Base-by-base conservation (phyloP, 2,797 vertebrate genomes). In the Mormyrus proboscirostris region DNA sequence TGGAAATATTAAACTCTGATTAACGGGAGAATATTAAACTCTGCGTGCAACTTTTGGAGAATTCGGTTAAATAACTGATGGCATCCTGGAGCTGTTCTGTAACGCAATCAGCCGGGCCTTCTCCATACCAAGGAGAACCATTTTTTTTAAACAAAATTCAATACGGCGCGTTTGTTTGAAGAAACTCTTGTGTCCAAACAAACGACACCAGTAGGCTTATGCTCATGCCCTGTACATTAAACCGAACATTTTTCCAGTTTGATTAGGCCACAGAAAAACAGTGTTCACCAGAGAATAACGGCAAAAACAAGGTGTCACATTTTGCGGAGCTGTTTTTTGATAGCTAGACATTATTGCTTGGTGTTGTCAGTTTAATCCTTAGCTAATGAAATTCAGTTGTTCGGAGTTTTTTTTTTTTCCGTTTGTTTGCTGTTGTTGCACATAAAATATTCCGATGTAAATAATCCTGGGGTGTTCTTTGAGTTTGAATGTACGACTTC, bases 401-500 rank as follows among this genome's bases (percentile, higher is more conserved):
- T 33, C 73, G 19, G 16, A 33, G 14, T 44, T n/a, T 47, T 44
- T 14, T 44, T 41, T 44, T n/a, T 10, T 49, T n/a, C 29, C 14
- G 14, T 33, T 82, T 49, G 0, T 88, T 88, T 82, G 9, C 25
- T 29, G 25, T 29, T 29, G n/a, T 83, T 55, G 79, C 53, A 90
- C 89, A 44, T 91, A 76, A 90, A 73, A 88, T 87, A 69, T 73
- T 69, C 4, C 62, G 49, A 88, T 88, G 89, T 91, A 89, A 90
- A 92, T 90, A 79, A 8, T 44, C 73, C 73, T n/a, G 38, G 29
- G 88, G 89, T 33, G 33, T 89, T 22, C 29, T 55, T 73, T 91
- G 65, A 90, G 90, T 93, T 86, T 93, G 91, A 93, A 94, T 93
- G 91, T 92, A 92, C 92, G 90, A 93, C 89, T 94, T 93, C 93